phyloP scores from a whole-genome alignment of 37 sponge, comb jelly and placozoan species.

The Halisarca cf. caerulea region DNA sequence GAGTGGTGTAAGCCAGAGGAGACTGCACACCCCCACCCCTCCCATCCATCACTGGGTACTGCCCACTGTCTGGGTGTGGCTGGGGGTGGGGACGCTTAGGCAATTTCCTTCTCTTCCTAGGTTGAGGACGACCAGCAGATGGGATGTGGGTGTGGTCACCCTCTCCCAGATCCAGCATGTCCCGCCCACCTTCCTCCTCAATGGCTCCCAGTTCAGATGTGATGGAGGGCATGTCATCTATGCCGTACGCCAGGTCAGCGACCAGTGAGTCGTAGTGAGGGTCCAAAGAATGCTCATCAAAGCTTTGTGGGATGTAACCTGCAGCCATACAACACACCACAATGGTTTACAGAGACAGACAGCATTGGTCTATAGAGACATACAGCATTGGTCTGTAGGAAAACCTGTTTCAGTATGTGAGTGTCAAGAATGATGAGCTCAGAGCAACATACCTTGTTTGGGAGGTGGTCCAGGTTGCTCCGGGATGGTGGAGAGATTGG shows the following conservation, averaged over 20 bases:
- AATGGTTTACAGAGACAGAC: too few species aligned
- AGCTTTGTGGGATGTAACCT: not conserved
- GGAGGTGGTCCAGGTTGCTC: too few species aligned
- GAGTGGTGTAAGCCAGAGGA: not conserved
- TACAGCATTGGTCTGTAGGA: too few species aligned
- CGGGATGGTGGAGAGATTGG: too few species aligned
- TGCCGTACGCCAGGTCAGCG: not conserved
- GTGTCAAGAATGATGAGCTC: too few species aligned
- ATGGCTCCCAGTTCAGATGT: not conserved
- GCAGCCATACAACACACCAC: too few species aligned
- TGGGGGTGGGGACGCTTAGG: not conserved
- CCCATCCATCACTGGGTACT: too few species aligned
- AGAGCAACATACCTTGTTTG: too few species aligned
- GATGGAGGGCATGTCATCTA: conserved; percentile 20
- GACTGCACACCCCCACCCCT: not conserved
- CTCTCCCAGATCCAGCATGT: not conserved
- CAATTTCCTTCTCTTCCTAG: not conserved
- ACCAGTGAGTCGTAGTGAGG: conserved; percentile 28
- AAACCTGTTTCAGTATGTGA: too few species aligned
- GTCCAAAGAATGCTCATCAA: not conserved
- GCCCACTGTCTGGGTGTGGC: not conserved
- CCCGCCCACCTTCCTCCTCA: not conserved
- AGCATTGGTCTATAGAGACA: too few species aligned
- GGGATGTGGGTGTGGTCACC: not conserved
- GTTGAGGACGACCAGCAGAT: not conserved